These are phyloP conservation scores for Urocyon cinereoargenteus DNA, from an alignment of 2,797 vertebrate species.

Conservation along the genomic window DNA sequence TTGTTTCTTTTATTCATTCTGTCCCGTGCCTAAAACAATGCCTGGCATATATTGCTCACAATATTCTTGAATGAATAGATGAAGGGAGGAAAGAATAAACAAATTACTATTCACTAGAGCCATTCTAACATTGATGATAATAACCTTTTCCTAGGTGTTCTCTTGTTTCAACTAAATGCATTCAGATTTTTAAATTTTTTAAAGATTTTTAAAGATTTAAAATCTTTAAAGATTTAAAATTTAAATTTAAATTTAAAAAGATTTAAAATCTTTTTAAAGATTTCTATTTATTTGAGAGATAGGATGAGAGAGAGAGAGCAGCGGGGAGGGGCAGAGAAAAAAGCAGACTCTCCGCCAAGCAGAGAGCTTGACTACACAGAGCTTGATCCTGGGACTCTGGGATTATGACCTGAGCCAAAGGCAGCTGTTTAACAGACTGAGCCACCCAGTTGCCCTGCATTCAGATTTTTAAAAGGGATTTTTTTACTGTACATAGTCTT, in stretches of 20 bases:
- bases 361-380: no score
- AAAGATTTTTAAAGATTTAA: no score
- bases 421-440: no score
- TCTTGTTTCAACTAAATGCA: constrained; percentile 31
- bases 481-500: not conserved
- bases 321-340: no score
- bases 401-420: no score
- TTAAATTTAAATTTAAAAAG: no score
- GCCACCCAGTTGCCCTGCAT: not conserved
- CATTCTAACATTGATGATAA: not conserved
- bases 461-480: not conserved
- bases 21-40: not conserved
- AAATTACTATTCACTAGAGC: not conserved
- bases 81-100: constrained; percentile 44
- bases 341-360: no score
- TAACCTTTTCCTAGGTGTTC: not conserved
- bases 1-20: not conserved
- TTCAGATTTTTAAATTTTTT: not conserved
- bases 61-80: constrained; percentile 32
- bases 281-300: no score
- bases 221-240: no score
- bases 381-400: no score
- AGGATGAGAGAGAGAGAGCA: no score
- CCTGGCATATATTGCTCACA: not conserved
- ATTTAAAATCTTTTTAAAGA: no score